Conservation (phyloP, 2,888 invertebrate genomes). For the Nomada fucata region DNA sequence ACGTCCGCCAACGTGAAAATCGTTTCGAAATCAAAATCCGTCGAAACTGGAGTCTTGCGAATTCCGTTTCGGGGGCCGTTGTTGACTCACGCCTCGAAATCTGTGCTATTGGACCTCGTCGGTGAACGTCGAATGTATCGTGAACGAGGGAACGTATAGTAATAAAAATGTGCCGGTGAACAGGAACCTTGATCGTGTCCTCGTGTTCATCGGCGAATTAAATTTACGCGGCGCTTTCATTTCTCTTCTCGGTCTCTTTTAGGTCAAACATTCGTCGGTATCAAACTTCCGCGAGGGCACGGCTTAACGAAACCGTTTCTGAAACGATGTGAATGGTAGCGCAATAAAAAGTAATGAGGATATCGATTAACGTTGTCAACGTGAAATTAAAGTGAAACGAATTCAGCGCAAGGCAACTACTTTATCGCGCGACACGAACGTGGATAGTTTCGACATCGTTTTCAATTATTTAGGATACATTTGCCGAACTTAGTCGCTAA, state of each 20-base stretch:
- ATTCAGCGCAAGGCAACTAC: too few relatives aligned
- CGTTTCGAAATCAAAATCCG: background rate
- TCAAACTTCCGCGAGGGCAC: background rate
- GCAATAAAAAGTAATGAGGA: too few relatives aligned
- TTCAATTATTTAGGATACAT: too few relatives aligned
- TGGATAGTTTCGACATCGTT: too few relatives aligned
- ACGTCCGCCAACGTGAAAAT: background rate
- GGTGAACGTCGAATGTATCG: conserved; percentile 16
- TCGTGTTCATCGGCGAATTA: background rate
- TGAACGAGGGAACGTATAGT: background rate
- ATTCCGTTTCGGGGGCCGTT: conserved; percentile 8
- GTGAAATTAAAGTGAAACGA: background rate
- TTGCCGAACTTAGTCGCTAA: background rate
- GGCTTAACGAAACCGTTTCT: background rate
- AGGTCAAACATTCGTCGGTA: background rate
- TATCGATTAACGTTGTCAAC: too few relatives aligned
- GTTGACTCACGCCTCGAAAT: conserved; percentile 55
- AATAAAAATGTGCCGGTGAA: background rate
- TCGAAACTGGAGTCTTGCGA: background rate
- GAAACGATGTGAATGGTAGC: background rate
- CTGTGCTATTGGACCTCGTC: conserved; percentile 78
- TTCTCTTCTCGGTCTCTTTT: background rate
- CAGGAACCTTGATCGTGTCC: background rate
- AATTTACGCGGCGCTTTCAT: background rate
- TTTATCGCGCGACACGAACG: background rate